These are phyloP conservation scores for Fabriciana adippe DNA, from an alignment of 2,888 invertebrate species.

Conservation along the genomic window DNA sequence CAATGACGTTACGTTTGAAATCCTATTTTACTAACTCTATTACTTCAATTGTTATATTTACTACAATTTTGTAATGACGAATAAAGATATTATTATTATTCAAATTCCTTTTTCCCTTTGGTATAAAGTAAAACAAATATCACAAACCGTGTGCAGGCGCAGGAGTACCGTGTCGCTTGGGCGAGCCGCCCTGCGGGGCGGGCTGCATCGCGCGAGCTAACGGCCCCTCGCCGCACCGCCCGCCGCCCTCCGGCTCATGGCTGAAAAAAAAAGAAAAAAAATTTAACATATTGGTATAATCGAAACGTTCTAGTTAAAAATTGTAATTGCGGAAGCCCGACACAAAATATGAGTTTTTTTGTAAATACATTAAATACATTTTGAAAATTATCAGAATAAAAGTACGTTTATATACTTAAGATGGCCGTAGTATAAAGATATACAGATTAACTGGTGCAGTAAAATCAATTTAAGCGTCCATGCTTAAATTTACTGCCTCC, in stretches of 20 bases:
- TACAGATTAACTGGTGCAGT: not conserved
- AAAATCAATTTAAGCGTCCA: conserved; percentile 6
- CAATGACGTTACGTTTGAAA: too few species aligned
- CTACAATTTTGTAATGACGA: too few species aligned
- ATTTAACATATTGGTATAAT: too few species aligned
- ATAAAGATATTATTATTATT: too few species aligned
- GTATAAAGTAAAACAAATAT: not conserved
- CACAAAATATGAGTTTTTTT: too few species aligned
- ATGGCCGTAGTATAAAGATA: not conserved
- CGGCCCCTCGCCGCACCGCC: conserved; percentile 83
- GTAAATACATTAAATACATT: not conserved
- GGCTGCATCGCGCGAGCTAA: conserved; percentile 81
- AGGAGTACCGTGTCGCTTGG: conserved; percentile 69
- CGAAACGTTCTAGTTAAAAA: too few species aligned
- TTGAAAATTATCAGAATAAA: not conserved
- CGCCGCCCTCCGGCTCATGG: conserved; percentile 86
- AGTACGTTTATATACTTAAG: not conserved
- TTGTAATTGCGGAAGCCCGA: too few species aligned
- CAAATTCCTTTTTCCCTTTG: too few species aligned
- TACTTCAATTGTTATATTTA: too few species aligned
- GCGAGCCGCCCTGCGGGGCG: conserved; percentile 76
- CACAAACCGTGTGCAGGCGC: conserved; percentile 60
- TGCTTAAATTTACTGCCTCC: not conserved
- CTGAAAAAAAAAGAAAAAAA: conserved; percentile 72
- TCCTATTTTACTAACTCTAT: too few species aligned